Evolutionary conservation across 2,797 vertebrate species (phyloP), one percentile per base, ranked within the genome.

Genomic region (Harpagifer antarcticus): DNA sequence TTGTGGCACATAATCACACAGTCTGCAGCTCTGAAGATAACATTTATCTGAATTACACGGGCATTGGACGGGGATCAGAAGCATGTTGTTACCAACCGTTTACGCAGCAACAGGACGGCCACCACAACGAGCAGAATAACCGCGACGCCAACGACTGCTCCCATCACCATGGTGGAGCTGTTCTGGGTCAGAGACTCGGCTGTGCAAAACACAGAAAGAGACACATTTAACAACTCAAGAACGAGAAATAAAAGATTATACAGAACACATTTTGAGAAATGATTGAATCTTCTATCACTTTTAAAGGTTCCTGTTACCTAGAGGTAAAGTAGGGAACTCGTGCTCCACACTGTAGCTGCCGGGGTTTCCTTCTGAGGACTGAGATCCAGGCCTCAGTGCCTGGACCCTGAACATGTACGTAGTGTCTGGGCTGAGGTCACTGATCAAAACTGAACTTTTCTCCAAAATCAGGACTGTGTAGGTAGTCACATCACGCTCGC

Each of bases 401-500:
- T 98, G 97, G 63, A 99, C 96, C 13, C 95, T 95, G 82, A 99
- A 96, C 88, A 97, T 79, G 52, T 99, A 99, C 44, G 87, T 64
- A 0, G 97, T 98, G 76, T 93, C 96, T 0, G 98, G 97, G 4
- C 86, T 84, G 81, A 99, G 93, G 83, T 98, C 96, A 0, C 79
- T 90, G 62, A 99, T 94, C 67, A 95, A 96, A 68, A 97, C 96
- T 0, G 93, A 95, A 86, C 92, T 96, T 82, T 94, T 97, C 56
- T 98, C 96, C 0, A 97, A 94, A 79, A 97, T 94, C 72, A 96
- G 91, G 62, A 99, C 98, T 0, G 95, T 98, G 91, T 98, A 99
- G 76, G 95, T 98, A 93, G 97, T 98, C 79, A 97, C 94, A 0
- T 98, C 98, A 1, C 93, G 89, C 68, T 95, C 93, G 0, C 82